Evolutionary conservation across 2,888 invertebrate genomes (phyloP).

Genomic region (Habroteleia sp.): DNA sequence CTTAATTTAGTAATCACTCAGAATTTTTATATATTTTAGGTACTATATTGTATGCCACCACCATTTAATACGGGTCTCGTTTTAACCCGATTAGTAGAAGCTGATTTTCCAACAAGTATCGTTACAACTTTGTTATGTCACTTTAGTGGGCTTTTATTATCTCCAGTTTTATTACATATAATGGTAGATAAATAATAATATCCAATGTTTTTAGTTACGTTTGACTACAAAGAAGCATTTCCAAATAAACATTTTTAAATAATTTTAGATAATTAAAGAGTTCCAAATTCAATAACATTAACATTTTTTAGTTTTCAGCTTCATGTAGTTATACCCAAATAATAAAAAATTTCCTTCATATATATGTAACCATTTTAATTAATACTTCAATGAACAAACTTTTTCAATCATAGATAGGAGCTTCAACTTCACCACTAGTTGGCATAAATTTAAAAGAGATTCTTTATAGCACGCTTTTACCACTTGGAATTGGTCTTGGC

Average conservation of each 20-base stretch:
- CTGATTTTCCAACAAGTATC: constrained; percentile 78
- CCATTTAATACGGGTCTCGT: constrained; percentile 77
- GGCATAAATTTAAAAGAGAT: constrained; percentile 77
- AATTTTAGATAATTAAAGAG: no score
- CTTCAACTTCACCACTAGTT: constrained; percentile 75
- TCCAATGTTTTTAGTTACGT: no score
- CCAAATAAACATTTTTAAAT: no score
- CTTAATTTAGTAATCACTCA: no score
- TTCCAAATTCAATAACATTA: no score
- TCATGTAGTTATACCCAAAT: no score
- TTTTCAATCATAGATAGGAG: constrained; percentile 71
- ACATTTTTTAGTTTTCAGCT: no score
- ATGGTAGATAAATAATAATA: constrained; percentile 71
- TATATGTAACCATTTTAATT: no score
- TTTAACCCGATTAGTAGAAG: constrained; percentile 74
- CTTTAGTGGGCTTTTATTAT: constrained; percentile 76
- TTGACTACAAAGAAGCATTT: no score
- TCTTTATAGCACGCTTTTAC: constrained; percentile 75
- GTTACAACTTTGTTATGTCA: constrained; percentile 75
- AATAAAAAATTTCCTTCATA: no score
- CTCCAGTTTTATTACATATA: constrained; percentile 76
- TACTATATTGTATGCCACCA: constrained; percentile 79
- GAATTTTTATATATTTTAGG: constrained; percentile 69
- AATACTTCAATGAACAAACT: no score
- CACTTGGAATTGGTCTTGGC: constrained; percentile 73